Percentiles rank a stretch among this genome's conserved stretches.
Conservation (phyloP, 2,113 vertebrate genomes). For the Ameiurus melas region DNA sequence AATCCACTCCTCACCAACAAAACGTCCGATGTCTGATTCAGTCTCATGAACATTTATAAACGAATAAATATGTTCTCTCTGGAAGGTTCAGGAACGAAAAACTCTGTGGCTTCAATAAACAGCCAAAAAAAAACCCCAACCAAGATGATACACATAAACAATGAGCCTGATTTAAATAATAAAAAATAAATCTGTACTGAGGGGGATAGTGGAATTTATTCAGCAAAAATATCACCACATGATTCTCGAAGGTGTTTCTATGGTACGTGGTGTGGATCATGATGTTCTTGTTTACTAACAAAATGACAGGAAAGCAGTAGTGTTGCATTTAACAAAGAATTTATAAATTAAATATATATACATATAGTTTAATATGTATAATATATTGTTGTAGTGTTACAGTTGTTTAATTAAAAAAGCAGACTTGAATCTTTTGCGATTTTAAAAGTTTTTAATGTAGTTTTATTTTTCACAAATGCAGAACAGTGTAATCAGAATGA, state of each 20-base stretch:
- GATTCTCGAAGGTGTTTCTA: neutral
- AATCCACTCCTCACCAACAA: neutral
- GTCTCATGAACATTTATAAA: neutral
- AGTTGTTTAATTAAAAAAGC: neutral
- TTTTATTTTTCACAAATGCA: neutral
- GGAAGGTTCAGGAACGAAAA: neutral
- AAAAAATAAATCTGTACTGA: neutral
- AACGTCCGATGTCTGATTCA: neutral
- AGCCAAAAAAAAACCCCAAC: neutral
- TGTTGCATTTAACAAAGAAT: neutral
- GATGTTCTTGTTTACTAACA: neutral
- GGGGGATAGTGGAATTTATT: neutral
- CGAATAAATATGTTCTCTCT: neutral
- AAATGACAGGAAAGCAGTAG: neutral
- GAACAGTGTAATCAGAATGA: too few relatives aligned
- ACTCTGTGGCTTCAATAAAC: neutral
- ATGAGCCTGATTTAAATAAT: neutral
- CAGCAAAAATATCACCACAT: neutral
- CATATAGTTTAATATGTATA: too few relatives aligned
- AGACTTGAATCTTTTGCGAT: neutral
- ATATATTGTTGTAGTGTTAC: too few relatives aligned
- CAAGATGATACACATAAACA: conserved; percentile 2
- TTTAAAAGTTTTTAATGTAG: too few relatives aligned
- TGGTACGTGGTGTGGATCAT: neutral
- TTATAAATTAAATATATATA: too few relatives aligned